A percentile compares a stretch with the other conserved stretches of the same genome.
These are phyloP conservation scores for Tridacna gigas DNA, from an alignment of 2,888 invertebrate genomes.

Conservation along the genomic window DNA sequence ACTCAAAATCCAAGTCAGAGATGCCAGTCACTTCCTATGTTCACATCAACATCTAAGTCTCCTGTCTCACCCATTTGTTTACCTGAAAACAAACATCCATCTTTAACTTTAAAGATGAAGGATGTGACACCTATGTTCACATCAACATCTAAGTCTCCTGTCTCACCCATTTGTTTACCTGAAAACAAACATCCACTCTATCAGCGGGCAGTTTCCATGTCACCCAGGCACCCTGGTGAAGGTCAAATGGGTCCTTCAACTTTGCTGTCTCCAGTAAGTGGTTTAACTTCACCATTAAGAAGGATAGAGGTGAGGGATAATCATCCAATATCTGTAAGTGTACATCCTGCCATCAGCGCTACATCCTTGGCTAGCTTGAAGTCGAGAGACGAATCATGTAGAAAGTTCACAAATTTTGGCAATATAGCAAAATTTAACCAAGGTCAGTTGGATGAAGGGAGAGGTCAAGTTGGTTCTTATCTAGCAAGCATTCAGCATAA, in stretches of 20 bases:
- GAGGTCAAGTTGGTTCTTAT: constrained; percentile 41
- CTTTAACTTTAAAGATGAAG: constrained; percentile 28
- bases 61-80: constrained; percentile 34
- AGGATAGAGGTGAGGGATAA: constrained; percentile 41
- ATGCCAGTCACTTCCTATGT: constrained; percentile 35
- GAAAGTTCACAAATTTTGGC: neutral
- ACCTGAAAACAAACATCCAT: constrained; percentile 30
- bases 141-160: constrained; percentile 45
- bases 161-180: constrained; percentile 34
- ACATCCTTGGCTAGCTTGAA: neutral
- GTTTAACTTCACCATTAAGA: constrained; percentile 22
- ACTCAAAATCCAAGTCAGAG: constrained; percentile 14
- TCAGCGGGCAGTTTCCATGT: constrained; percentile 58
- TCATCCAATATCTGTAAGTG: constrained; percentile 37
- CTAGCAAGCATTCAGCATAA: constrained; percentile 60
- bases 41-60: constrained; percentile 42
- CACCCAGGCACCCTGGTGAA: constrained; percentile 42
- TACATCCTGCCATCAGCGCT: constrained; percentile 22
- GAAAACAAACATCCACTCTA: constrained; percentile 25
- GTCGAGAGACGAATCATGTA: neutral
- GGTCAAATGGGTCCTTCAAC: constrained; percentile 10
- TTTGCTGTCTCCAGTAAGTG: constrained; percentile 24
- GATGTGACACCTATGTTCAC: constrained; percentile 39
- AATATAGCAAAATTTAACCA: neutral
- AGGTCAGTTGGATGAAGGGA: constrained; percentile 10